Percentiles rank a stretch among this genome's conserved stretches.
These are phyloP conservation scores for Biston stratarius DNA, from an alignment of 2,888 invertebrate genomes.

Conservation along the genomic window DNA sequence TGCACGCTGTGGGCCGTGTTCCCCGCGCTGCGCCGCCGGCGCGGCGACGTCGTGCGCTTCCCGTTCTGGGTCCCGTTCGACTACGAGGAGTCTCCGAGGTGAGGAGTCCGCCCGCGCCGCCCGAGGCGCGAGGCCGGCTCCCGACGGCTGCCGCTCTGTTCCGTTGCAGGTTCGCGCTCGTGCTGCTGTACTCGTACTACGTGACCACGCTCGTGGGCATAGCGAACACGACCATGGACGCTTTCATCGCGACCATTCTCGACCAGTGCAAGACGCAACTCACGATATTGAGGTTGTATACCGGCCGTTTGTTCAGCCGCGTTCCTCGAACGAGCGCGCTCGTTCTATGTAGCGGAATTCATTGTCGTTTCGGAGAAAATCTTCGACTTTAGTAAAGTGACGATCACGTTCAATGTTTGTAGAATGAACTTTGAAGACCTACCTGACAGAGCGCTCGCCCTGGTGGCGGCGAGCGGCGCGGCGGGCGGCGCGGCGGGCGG, in stretches of 20 bases:
- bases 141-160: neutral
- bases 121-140: neutral
- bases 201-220: conserved; percentile 76
- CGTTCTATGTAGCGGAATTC: no score
- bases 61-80: conserved; percentile 56
- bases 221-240: conserved; percentile 82
- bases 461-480: conserved; percentile 29
- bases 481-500: conserved; percentile 46
- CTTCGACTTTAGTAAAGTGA: neutral
- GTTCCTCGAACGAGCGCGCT: no score
- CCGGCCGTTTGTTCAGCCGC: neutral
- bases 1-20: conserved; percentile 72
- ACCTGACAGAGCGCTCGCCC: conserved; percentile 52
- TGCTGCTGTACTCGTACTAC: conserved; percentile 72
- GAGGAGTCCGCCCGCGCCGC: conserved; percentile 15
- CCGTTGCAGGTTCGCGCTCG: conserved; percentile 60
- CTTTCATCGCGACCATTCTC: conserved; percentile 74
- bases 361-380: no score
- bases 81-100: conserved; percentile 44
- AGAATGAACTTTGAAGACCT: conserved; percentile 65
- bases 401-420: conserved; percentile 17
- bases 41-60: conserved; percentile 57
- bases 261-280: conserved; percentile 73
- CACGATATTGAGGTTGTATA: conserved; percentile 63
- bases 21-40: conserved; percentile 55